Evolutionary conservation across 2,113 vertebrate species (phyloP), one percentile per base, ranked within the genome.

Genomic region (Phycodurus eques): DNA sequence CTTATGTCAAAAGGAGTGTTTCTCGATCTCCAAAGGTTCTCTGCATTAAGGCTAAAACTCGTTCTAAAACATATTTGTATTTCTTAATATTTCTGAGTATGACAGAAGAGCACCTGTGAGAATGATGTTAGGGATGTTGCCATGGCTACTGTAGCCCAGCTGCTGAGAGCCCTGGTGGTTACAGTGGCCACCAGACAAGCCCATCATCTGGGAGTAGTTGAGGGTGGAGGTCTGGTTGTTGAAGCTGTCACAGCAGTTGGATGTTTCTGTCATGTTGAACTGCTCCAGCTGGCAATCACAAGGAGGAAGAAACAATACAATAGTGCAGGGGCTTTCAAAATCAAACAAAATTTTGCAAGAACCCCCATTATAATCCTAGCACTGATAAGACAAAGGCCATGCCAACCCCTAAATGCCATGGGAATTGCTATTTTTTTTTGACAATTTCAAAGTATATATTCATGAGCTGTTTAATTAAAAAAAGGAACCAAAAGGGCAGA

Each of bases 61-160:
- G 13, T 13, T 47, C 46, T 47, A 47, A 47, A 47, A 47, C 13
- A 6, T 47, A 13, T 2, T 12, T 47, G 46, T 13, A 47, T 47
- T 9, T 47, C 46, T 47, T 47, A 8, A 4, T 56, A n/a, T 56
- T 56, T 56, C 7, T 22, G 20, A n/a, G 53, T 10, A 56, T 56
- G 53, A 2, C 7, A 63, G 33, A 63, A 10, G 14, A 68, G 75
- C 84, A 98, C 97, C 96, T 94, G 97, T 99, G 74, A 99, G 95
- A 81, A 99, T 98, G 90, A 99, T 99, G 91, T 99, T 98, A 80
- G 97, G 97, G 90, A 99, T 99, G 91, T 96, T 94, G 67, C 96
- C 87, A 68, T 98, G 98, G 93, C 92, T 95, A 88, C 94, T 91
- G 88, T 95, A 99, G 73, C 87, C 91, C 1, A 98, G 94, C 81